Evolutionary conservation across 2,888 invertebrate genomes (phyloP).

Genomic region (Troilus luridus): DNA sequence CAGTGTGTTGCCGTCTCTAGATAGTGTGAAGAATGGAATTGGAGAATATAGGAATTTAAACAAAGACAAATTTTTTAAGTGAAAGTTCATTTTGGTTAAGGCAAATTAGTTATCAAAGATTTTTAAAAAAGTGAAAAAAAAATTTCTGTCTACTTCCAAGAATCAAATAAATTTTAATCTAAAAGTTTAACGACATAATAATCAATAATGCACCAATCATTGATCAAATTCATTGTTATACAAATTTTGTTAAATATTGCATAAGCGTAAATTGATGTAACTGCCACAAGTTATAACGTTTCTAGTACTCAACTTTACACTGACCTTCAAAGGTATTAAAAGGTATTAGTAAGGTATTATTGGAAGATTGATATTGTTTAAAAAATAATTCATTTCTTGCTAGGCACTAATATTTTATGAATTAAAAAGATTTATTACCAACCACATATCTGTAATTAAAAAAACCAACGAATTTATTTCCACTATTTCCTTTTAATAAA

Average conservation of each 20-base stretch:
- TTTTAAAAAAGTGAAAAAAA: neutral
- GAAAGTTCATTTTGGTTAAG: neutral
- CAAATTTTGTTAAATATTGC: neutral
- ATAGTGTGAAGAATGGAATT: slow-evolving; percentile 65
- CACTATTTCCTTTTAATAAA: no score
- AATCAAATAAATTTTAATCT: neutral
- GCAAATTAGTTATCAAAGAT: slow-evolving; percentile 19
- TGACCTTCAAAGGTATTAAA: no score
- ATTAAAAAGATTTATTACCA: no score
- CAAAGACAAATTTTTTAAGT: slow-evolving; percentile 54
- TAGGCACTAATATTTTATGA: no score
- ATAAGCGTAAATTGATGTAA: no score
- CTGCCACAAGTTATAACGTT: no score
- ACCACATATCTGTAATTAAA: no score
- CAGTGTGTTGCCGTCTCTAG: slow-evolving; percentile 89
- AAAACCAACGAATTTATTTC: no score
- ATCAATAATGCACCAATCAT: neutral
- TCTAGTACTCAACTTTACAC: no score
- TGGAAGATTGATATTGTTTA: no score
- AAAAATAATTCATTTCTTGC: no score
- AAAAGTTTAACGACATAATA: neutral
- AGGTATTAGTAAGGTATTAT: no score
- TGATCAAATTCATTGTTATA: neutral
- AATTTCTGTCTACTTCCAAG: neutral
- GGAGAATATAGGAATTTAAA: neutral